Evolutionary conservation across 2,888 invertebrate genomes (phyloP).

Genomic region (Fragum sueziense): DNA sequence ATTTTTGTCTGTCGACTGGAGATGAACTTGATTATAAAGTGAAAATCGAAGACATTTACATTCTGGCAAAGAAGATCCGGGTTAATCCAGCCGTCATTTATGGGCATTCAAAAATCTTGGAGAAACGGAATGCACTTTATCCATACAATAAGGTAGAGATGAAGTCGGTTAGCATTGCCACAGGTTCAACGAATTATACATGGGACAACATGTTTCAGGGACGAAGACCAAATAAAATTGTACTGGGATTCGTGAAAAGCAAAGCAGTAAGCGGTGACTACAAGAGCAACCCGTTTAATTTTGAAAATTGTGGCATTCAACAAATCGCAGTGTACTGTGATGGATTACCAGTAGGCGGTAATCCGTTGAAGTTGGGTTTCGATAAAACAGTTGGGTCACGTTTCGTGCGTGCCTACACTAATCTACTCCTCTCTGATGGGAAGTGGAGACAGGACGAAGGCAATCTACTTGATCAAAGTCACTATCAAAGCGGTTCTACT

Average conservation of each 20-base stretch:
- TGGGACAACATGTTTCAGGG: constrained; percentile 57
- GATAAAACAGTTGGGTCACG: neutral
- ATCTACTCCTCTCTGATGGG: constrained; percentile 25
- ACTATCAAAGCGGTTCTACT: constrained; percentile 31
- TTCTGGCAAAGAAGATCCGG: constrained; percentile 38
- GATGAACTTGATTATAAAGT: constrained; percentile 18
- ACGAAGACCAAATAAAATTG: constrained; percentile 30
- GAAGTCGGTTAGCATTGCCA: constrained; percentile 30
- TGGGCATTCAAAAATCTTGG: constrained; percentile 42
- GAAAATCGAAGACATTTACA: constrained; percentile 33
- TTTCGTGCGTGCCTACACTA: constrained; percentile 39
- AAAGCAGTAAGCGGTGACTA: constrained; percentile 31
- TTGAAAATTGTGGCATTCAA: constrained; percentile 32
- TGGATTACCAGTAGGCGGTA: constrained; percentile 44
- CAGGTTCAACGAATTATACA: constrained; percentile 27
- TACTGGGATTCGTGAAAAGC: constrained; percentile 47
- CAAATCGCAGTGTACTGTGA: constrained; percentile 42
- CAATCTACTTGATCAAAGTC: constrained; percentile 24
- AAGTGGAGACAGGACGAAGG: constrained; percentile 47
- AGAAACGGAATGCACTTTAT: constrained; percentile 30
- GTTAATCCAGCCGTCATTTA: constrained; percentile 27
- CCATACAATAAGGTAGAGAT: constrained; percentile 27
- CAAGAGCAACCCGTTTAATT: constrained; percentile 10
- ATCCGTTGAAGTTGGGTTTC: constrained; percentile 46
- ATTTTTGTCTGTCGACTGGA: constrained; percentile 36